Evolutionary conservation across 1,140 invertebrate genomes (phyloP), one percentile per base, ranked within the genome.

Genomic region (Daktulosphaira vitifoliae): DNA sequence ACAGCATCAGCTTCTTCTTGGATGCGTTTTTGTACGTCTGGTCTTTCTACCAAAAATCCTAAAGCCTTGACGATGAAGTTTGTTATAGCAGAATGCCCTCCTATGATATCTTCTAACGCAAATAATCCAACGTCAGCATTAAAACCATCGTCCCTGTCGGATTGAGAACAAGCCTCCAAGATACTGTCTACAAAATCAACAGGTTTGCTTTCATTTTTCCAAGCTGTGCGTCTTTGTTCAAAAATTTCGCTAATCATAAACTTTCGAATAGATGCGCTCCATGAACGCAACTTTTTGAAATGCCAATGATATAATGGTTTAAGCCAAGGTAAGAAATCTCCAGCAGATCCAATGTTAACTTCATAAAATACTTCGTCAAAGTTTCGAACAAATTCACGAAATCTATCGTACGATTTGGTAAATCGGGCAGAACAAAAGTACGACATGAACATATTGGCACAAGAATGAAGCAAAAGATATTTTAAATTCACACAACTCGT

Each of bases 321-420:
- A 1, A 93, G 70, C 80, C 86, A 88, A 0, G 91, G 90, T n/a
- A 95, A 73, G 72, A 94, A 92, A 71, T 95, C 92, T 0, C 90
- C 82, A 0, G 87, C 82, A 72, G 90, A 92, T 0, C 90, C 90
- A 72, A 90, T 86, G 72, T 93, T 92, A 49, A 94, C 88, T 72
- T 93, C 90, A 80, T 84, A 89, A 76, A 95, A 95, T 3, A 95
- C 87, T 56, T 84, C 81, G 70, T 93, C 90, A 71, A 92, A 94
- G 68, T 82, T 82, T 20, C 78, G 71, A 0, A 90, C 81, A 66
- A 89, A 80, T 59, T 81, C 77, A 9, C 74, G 71, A 74, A 90
- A 92, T 3, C 80, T 79, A 0, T 67, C 11, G 69, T 93, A 82
- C 6, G 81, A 77, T 22, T 81, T 78, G 3, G 82, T 79, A 70